A percentile compares a stretch with the other conserved stretches of the same genome.
Conservation (phyloP, 2,113 vertebrate genomes). For the Columba livia region DNA sequence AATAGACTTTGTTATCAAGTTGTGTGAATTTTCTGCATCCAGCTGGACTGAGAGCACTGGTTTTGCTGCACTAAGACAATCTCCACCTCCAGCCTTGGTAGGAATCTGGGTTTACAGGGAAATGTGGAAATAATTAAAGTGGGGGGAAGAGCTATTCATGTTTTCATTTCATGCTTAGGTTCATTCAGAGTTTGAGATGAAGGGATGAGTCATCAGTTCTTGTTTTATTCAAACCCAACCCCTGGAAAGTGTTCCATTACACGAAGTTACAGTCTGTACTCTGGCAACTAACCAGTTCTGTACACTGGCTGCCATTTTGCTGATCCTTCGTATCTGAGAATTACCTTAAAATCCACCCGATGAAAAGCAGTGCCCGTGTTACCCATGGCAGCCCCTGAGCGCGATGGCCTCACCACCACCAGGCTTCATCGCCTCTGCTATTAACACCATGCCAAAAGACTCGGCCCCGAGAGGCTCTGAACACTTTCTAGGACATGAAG, state of each 20-base stretch:
- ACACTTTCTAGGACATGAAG: neutral
- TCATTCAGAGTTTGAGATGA: slow-evolving; percentile 47
- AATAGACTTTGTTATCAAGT: neutral
- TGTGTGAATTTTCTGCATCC: neutral
- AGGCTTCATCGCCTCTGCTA: neutral
- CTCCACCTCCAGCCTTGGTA: neutral
- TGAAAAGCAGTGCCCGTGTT: neutral
- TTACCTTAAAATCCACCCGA: neutral
- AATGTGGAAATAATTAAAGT: slow-evolving; percentile 52
- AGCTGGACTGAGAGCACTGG: neutral
- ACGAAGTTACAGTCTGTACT: neutral
- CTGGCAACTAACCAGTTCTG: neutral
- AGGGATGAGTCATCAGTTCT: slow-evolving; percentile 28
- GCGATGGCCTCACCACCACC: fast-evolving
- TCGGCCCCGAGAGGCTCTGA: fast-evolving
- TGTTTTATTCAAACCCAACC: neutral
- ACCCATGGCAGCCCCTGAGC: neutral
- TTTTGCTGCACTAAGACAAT: neutral
- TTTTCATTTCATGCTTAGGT: slow-evolving; percentile 50
- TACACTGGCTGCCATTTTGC: neutral
- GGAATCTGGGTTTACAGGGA: neutral
- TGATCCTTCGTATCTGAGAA: neutral
- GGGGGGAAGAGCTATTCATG: neutral
- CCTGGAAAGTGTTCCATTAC: neutral
- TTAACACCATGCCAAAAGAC: neutral